These are phyloP conservation scores for Odontamblyopus lacepedii DNA, from an alignment of 2,797 vertebrate species.

Conservation along the genomic window DNA sequence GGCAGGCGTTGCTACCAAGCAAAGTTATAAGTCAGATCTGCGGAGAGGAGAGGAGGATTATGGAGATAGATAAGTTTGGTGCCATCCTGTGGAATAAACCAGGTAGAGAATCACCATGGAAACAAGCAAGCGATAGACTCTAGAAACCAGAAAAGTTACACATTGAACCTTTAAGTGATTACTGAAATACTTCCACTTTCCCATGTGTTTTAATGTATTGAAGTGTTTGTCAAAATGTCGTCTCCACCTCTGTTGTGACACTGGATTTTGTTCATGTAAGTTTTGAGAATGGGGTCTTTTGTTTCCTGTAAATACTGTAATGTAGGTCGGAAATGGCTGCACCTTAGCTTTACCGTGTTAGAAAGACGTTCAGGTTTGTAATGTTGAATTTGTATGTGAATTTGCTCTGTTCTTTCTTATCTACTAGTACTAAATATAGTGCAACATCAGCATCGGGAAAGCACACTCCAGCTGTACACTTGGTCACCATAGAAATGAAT, in stretches of 20 bases:
- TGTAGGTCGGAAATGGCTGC: slow-evolving; percentile 75
- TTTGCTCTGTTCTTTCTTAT: slow-evolving; percentile 74
- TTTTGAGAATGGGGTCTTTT: slow-evolving; percentile 70
- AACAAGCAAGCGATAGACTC: too few species aligned
- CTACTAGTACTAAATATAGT: slow-evolving; percentile 76
- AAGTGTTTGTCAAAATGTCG: slow-evolving; percentile 33
- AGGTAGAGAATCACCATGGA: too few species aligned
- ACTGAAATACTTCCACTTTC: neutral
- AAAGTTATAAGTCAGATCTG: too few species aligned
- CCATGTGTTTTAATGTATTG: neutral
- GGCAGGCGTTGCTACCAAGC: too few species aligned
- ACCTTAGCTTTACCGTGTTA: slow-evolving; percentile 70
- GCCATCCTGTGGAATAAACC: too few species aligned
- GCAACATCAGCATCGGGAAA: slow-evolving; percentile 75
- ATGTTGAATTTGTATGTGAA: slow-evolving; percentile 76
- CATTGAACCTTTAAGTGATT: neutral
- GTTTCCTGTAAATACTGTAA: slow-evolving; percentile 77
- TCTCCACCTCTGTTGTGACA: slow-evolving; percentile 67
- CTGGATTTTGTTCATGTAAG: slow-evolving; percentile 55
- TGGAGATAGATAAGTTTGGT: too few species aligned
- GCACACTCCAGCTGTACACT: slow-evolving; percentile 85
- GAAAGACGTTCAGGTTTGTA: slow-evolving; percentile 67
- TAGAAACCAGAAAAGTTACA: slow-evolving; percentile 10
- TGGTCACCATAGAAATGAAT: slow-evolving; percentile 83
- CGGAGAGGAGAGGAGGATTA: too few species aligned